Conservation (phyloP, 2,113 vertebrate species). For the Tupaia chinensis region DNA sequence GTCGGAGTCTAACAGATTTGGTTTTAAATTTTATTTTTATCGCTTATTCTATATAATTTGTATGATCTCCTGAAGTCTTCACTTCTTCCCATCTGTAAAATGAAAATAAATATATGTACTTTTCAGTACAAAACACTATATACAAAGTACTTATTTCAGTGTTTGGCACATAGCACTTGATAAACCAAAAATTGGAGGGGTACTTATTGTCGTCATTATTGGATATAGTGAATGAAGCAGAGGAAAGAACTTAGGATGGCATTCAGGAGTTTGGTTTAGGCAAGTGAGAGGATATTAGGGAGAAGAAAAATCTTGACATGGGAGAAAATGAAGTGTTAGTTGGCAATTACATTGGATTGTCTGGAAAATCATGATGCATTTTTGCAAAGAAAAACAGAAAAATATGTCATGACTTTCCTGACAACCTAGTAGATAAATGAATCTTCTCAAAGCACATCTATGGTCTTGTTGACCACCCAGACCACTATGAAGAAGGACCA, state of each 20-base stretch:
- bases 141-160: not conserved
- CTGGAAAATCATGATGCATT: too few species aligned
- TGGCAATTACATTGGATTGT: too few species aligned
- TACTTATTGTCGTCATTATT: not conserved
- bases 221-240: not conserved
- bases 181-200: not conserved
- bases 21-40: not conserved
- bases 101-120: not conserved
- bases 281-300: not conserved
- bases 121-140: not conserved
- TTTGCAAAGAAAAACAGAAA: too few species aligned
- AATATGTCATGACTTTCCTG: too few species aligned
- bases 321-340: not conserved
- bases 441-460: not conserved
- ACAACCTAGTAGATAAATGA: not conserved
- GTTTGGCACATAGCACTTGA: not conserved
- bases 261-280: not conserved
- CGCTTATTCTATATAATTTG: not conserved
- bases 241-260: not conserved
- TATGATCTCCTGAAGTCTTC: not conserved
- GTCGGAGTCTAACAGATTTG: not conserved
- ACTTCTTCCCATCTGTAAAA: not conserved
- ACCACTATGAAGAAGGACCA: not conserved
- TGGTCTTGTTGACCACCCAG: not conserved
- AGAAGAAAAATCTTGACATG: not conserved